Conservation (phyloP, 2,888 invertebrate species). For the Nomada goodeniana region DNA sequence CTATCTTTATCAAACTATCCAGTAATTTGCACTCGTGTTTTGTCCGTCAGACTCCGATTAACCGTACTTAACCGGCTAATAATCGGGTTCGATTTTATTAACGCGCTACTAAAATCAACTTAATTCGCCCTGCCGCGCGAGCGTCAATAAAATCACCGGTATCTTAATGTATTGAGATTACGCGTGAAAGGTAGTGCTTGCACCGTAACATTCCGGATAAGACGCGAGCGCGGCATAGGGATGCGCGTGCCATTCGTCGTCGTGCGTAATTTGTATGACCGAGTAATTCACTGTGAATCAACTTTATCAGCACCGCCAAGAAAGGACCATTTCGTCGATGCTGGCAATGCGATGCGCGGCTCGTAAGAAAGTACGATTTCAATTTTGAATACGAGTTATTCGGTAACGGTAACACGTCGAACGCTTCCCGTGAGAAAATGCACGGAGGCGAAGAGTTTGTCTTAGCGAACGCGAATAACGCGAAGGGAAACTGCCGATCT, state of each 20-base stretch:
- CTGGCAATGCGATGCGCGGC: no score
- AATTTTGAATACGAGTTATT: no score
- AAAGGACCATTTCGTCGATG: no score
- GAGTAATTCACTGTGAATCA: conserved; percentile 33
- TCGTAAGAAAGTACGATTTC: no score
- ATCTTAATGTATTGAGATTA: conserved; percentile 64
- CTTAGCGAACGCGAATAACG: no score
- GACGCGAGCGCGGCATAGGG: conserved; percentile 20
- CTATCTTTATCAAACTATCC: conserved; percentile 1
- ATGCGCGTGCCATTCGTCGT: conserved; percentile 51
- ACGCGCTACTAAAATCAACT: conserved; percentile 54
- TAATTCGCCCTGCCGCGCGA: conserved; percentile 57
- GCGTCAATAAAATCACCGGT: conserved; percentile 66
- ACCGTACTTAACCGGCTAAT: conserved; percentile 28
- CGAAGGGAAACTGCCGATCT: neutral
- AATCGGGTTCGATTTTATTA: conserved; percentile 62
- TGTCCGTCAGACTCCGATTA: conserved; percentile 11
- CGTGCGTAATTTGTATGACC: conserved; percentile 43
- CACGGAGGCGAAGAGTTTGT: no score
- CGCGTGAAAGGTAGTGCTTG: conserved; percentile 58
- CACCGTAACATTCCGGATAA: conserved; percentile 48
- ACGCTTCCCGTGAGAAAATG: no score
- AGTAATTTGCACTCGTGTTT: neutral
- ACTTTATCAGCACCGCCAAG: conserved; percentile 30
- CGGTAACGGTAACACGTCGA: no score